Base-by-base conservation (phyloP, 2,797 vertebrate species). In the Diplodus puntazzo region DNA sequence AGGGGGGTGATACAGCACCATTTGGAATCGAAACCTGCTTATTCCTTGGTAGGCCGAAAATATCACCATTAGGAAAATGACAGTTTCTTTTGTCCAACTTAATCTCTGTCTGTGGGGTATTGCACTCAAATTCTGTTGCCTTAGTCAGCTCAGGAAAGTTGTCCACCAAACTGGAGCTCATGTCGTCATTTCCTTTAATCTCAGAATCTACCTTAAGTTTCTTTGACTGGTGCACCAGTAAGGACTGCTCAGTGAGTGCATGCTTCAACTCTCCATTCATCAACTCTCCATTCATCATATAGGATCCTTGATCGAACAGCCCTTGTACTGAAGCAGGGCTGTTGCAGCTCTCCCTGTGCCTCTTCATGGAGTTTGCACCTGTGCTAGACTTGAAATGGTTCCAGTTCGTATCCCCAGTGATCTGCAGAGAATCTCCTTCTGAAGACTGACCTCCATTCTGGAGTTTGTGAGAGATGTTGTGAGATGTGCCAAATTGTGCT, bases 231-330 rank as follows among this genome's bases (percentile, higher is more conserved):
- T 96, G 95, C 87, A 94, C 94, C 76, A 93, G 90, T 83, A 96
- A 93, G 81, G 96, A 94, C 83, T 97, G 95, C 81, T 98, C 97
- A 9, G 92, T 93, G 62, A 96, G 93, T 81, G 93, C 95, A 83
- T 96, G 96, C 77, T 98, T 98, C 85, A 97, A 93, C 58, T 97
- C 97, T 84, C 97, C 95, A 77, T 97, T 97, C 75, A 97, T 97
- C 84, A 97, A 91, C 63, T 97, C 97, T 87, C 97, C 96, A 55
- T 99, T 99, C 88, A 97, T 96, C 80, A 96, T 89, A 82, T 94
- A 94, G 79, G 89, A 93, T 71, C 92, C 93, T 93, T 94, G 95
- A 66, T 94, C 93, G 69, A 94, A 95, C 52, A 95, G 92, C 80
- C 94, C 96, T 70, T 95, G 95, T 54, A 92, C 88, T 60, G 94